Conservation (phyloP, 2,113 vertebrate species). For the Cygnus buccinator region DNA sequence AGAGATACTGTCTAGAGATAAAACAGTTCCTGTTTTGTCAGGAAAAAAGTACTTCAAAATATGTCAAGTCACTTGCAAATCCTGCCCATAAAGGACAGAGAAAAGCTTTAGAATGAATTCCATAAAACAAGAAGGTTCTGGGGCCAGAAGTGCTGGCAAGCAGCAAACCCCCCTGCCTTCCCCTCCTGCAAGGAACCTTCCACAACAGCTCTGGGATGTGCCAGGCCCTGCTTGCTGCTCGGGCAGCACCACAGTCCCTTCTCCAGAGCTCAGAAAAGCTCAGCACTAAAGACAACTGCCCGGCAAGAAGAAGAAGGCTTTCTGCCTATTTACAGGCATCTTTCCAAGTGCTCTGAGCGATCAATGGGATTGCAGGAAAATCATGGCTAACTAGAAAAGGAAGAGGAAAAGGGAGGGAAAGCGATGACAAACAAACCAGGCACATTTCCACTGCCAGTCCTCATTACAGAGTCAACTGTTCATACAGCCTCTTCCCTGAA, state of each 20-base stretch:
- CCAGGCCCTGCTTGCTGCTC: not conserved
- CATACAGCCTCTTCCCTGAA: not conserved
- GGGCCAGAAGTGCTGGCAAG: not conserved
- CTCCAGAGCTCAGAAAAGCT: not conserved
- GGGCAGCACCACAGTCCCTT: not conserved
- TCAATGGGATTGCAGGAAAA: not conserved
- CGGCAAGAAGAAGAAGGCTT: not conserved
- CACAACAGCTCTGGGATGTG: not conserved
- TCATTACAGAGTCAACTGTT: not conserved
- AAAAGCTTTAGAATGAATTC: not conserved
- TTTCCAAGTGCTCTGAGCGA: not conserved
- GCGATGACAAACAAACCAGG: not conserved
- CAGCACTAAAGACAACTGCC: not conserved
- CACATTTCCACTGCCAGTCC: not conserved
- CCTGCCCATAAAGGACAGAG: not conserved
- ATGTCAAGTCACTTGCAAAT: not conserved
- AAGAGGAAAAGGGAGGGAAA: not conserved
- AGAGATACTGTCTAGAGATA: constrained; percentile 37
- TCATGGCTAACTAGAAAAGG: not conserved
- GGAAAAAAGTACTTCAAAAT: constrained; percentile 53
- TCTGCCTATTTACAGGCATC: not conserved
- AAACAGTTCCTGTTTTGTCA: constrained; percentile 46
- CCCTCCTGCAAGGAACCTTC: not conserved
- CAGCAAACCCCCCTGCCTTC: not conserved
- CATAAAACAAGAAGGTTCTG: not conserved